These are phyloP conservation scores for Hippopotamyrus pictus DNA, from an alignment of 2,797 vertebrate species.

Conservation along the genomic window DNA sequence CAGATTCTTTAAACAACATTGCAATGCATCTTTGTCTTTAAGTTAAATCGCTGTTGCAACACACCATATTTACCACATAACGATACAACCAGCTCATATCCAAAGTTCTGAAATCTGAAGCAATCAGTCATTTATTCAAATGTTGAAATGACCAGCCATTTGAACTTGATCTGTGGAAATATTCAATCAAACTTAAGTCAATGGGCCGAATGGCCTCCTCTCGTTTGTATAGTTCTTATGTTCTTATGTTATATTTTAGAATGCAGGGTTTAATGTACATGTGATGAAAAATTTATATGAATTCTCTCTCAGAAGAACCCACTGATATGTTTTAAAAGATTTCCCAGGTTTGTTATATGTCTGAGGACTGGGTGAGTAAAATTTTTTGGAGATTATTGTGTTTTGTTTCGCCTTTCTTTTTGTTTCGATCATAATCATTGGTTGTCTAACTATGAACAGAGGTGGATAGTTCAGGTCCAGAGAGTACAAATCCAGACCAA, in stretches of 20 bases:
- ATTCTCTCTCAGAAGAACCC: neutral
- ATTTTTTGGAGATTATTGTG: neutral
- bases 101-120: constrained; percentile 53
- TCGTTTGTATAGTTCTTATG: no score
- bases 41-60: neutral
- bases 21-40: neutral
- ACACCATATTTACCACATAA: constrained; percentile 41
- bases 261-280: neutral
- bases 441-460: neutral
- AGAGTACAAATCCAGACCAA: neutral
- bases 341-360: neutral
- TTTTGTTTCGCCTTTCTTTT: neutral
- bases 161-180: neutral
- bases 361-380: neutral
- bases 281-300: neutral
- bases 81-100: constrained; percentile 26
- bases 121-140: neutral
- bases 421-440: neutral
- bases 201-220: no score
- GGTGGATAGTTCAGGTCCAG: neutral
- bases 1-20: constrained; percentile 48
- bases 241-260: no score
- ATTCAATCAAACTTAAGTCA: neutral
- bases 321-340: neutral
- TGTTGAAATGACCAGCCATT: neutral